phyloP scores from a whole-genome alignment of 2,888 invertebrate species.

The Pyrochroa serraticornis region DNA sequence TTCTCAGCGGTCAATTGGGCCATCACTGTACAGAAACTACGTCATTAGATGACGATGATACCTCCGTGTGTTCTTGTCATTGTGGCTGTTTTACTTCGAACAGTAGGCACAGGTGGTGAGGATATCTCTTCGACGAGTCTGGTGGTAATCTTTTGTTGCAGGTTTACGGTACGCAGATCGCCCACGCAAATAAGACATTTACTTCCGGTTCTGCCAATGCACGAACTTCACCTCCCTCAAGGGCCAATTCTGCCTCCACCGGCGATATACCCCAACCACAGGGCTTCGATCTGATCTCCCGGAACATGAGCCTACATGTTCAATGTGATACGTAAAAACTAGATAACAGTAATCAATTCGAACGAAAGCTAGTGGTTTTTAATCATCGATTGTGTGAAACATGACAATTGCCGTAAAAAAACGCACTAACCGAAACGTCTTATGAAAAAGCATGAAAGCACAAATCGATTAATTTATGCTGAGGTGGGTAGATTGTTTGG shows the following conservation, averaged over 20 bases:
- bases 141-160: constrained; percentile 32
- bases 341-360: constrained; percentile 27
- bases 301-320: constrained; percentile 25
- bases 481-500: neutral
- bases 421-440: constrained; percentile 25
- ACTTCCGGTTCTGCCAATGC: constrained; percentile 57
- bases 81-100: constrained; percentile 57
- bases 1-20: constrained; percentile 72
- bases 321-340: constrained; percentile 42
- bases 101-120: constrained; percentile 52
- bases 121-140: no score
- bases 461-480: constrained; percentile 14
- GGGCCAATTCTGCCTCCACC: constrained; percentile 54
- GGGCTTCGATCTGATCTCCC: constrained; percentile 57
- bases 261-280: constrained; percentile 58
- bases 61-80: constrained; percentile 58
- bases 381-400: constrained; percentile 31
- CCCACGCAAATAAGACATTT: constrained; percentile 56
- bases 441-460: constrained; percentile 22
- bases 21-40: constrained; percentile 58
- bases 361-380: constrained; percentile 34
- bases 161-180: constrained; percentile 54
- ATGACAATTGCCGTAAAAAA: constrained; percentile 19
- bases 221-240: constrained; percentile 56
- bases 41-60: constrained; percentile 56